Evolutionary conservation across 2,113 vertebrate species (phyloP).

Genomic region (Ptilorrhoa leucosticta): DNA sequence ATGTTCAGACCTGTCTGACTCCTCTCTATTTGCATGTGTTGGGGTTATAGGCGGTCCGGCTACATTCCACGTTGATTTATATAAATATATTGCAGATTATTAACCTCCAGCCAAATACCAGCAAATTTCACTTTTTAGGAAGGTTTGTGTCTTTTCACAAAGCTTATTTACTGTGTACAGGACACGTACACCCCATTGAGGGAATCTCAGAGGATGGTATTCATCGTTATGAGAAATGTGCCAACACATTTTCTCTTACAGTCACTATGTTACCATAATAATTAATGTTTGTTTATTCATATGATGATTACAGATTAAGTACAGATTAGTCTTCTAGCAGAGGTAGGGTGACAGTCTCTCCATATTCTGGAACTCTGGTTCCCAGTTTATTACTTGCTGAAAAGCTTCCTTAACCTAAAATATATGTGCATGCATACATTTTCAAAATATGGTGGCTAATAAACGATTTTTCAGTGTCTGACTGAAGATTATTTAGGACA

Average conservation of each 20-base stretch:
- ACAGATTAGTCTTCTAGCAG: not conserved
- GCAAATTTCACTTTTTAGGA: slow-evolving; percentile 32
- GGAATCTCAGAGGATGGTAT: not conserved
- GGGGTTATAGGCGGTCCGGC: slow-evolving; percentile 55
- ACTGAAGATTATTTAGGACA: not conserved
- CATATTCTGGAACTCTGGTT: not conserved
- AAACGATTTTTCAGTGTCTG: not conserved
- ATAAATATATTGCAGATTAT: slow-evolving; percentile 67
- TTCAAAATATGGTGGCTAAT: not conserved
- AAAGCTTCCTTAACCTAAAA: not conserved
- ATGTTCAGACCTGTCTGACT: slow-evolving; percentile 72
- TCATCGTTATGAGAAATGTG: not conserved
- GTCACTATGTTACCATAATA: not conserved
- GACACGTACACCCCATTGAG: not conserved
- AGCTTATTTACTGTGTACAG: not conserved
- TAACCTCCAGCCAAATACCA: slow-evolving; percentile 58
- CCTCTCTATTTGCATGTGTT: slow-evolving; percentile 69
- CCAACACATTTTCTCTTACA: not conserved
- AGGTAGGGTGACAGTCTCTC: not conserved
- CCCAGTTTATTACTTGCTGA: not conserved
- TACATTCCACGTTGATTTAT: slow-evolving; percentile 70
- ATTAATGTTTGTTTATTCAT: not conserved
- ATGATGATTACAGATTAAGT: not conserved
- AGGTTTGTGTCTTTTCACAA: slow-evolving; percentile 6
- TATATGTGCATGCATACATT: not conserved